Conservation (phyloP, 2,113 vertebrate genomes). For the Zingel zingel region DNA sequence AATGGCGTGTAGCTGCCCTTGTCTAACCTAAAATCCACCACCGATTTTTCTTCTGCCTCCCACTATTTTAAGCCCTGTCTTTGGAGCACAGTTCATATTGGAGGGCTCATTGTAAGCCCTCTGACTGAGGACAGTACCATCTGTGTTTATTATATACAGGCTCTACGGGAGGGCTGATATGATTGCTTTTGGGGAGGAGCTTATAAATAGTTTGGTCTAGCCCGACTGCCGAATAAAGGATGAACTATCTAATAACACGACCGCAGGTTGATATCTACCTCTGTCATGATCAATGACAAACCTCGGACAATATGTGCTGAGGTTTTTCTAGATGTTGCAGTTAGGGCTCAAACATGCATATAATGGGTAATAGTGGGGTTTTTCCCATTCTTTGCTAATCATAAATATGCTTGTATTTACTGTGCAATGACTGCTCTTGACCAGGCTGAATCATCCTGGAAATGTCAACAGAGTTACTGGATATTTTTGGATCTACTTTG, state of each 20-base stretch:
- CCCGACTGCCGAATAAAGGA: neutral
- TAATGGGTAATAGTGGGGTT: neutral
- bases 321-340: neutral
- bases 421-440: neutral
- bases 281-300: neutral
- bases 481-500: neutral
- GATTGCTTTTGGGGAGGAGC: neutral
- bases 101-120: neutral
- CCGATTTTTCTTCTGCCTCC: slow-evolving; percentile 4
- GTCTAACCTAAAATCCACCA: slow-evolving; percentile 47
- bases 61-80: slow-evolving; percentile 10
- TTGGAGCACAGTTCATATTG: neutral
- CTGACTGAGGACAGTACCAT: neutral
- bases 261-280: neutral
- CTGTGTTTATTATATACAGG: neutral
- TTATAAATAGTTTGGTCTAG: neutral
- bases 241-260: neutral
- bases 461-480: neutral
- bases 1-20: slow-evolving; percentile 36
- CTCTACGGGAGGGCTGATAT: neutral
- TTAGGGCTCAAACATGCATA: neutral
- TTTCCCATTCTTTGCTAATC: neutral
- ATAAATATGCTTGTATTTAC: neutral
- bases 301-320: neutral
- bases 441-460: neutral